phyloP scores from a whole-genome alignment of 2,113 vertebrate genomes.

The Ictalurus punctatus region DNA sequence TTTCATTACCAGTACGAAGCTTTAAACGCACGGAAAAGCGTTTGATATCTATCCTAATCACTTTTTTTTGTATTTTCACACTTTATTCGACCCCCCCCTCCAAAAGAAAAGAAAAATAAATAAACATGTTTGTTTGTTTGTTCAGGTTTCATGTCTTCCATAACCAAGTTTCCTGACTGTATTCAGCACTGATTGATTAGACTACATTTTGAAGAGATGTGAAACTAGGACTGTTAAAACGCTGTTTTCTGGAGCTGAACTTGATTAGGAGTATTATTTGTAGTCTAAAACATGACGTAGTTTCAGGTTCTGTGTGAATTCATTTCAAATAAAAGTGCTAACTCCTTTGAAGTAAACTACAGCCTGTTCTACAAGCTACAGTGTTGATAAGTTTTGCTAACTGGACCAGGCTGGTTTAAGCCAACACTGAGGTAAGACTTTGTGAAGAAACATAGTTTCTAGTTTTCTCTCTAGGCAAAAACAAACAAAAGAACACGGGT shows the following conservation, averaged over 20 bases:
- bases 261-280: not conserved
- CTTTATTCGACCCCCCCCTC: not conserved
- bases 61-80: not conserved
- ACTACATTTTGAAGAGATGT: not conserved
- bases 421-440: not conserved
- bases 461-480: not conserved
- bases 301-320: not conserved
- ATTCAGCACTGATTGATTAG: not conserved
- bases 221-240: not conserved
- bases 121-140: not conserved
- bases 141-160: not conserved
- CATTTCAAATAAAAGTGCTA: not conserved
- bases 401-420: not conserved
- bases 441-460: not conserved
- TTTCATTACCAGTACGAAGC: too few species aligned
- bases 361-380: not conserved
- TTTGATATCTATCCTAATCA: not conserved
- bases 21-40: too few species aligned
- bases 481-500: not conserved
- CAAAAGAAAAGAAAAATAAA: not conserved
- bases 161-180: not conserved
- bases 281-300: not conserved
- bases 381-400: not conserved
- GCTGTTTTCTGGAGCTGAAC: not conserved
- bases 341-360: not conserved